phyloP scores from a whole-genome alignment of 2,797 vertebrate genomes.

The Mycteria americana region DNA sequence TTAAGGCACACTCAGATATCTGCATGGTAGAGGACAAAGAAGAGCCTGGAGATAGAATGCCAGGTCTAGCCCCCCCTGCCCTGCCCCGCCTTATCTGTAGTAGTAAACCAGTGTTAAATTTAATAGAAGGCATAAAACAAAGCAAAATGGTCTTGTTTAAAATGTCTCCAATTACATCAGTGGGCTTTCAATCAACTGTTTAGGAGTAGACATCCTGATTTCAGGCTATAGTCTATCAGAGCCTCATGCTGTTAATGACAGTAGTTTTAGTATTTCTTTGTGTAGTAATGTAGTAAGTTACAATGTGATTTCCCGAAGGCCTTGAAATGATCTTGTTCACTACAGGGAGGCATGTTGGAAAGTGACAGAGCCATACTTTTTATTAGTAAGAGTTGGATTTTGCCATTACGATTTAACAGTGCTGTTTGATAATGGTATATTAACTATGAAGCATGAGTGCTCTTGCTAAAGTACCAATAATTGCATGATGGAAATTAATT shows the following conservation, averaged over 20 bases:
- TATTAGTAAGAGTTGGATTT: not conserved
- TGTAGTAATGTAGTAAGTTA: not conserved
- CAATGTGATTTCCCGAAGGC: not conserved
- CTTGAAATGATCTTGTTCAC: not conserved
- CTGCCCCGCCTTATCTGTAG: rapidly evolving
- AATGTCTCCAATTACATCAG: not conserved
- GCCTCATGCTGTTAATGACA: not conserved
- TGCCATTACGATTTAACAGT: not conserved
- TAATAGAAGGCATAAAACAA: not conserved
- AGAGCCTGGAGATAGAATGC: not conserved
- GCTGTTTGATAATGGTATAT: not conserved
- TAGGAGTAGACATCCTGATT: not conserved
- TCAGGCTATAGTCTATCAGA: not conserved
- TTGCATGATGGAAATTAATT: not conserved
- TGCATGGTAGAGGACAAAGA: not conserved
- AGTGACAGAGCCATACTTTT: not conserved
- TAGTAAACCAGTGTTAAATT: not conserved
- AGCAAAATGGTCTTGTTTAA: not conserved
- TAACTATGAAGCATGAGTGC: not conserved
- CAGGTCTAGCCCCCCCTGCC: rapidly evolving
- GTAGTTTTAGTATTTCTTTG: not conserved
- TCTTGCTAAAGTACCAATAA: not conserved
- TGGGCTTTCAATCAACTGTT: not conserved
- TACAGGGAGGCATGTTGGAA: not conserved
- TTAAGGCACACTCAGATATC: not conserved